Evolutionary conservation across 2,113 vertebrate genomes (phyloP), one percentile per base, ranked within the genome.

Genomic region (Tetraodon nigroviridis): DNA sequence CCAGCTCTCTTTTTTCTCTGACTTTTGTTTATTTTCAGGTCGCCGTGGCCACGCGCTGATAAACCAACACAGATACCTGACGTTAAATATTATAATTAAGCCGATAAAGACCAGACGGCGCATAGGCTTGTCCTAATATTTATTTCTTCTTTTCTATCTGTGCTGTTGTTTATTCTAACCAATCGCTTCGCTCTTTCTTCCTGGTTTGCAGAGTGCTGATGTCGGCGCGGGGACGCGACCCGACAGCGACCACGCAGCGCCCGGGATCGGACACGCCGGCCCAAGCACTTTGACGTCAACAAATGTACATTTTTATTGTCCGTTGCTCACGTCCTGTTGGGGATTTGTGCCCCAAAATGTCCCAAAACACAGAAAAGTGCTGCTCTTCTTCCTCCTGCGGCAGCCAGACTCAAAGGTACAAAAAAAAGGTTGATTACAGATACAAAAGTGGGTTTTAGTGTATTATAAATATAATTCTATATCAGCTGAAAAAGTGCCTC

Each of bases 131-230:
- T 68, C 79, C 78, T 73, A 76, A 75, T 75, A 82, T 85, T 75
- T 77, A 64, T 69, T 73, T 66, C 46, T 44, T 57, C 46, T 18
- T 82, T 67, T 75, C 58, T 82, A 73, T 75, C 62, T 51, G 63
- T 2, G 55, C 46, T 61, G 55, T 61, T 79, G 69, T 81, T 79
- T 73, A 71, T 45, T 52, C 48, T 82, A 55, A 88, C 70, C 54
- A 51, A 56, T 41, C 56, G 6, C 14, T 74, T 64, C 73, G 55
- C 58, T 55, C 51, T 19, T 55, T 61, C 20, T 24, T 61, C 70
- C 40, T 68, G 16, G 67, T 40, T 49, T 76, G 7, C 82, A 91
- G 90, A 91, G 76, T 90, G 90, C 79, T 91, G 86, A 91, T 85
- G 81, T 68, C 67, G 62, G 58, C 40, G 53, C 53, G 71, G 58